Conservation (phyloP, 2,888 invertebrate species). For the Hedychridium roseum region DNA sequence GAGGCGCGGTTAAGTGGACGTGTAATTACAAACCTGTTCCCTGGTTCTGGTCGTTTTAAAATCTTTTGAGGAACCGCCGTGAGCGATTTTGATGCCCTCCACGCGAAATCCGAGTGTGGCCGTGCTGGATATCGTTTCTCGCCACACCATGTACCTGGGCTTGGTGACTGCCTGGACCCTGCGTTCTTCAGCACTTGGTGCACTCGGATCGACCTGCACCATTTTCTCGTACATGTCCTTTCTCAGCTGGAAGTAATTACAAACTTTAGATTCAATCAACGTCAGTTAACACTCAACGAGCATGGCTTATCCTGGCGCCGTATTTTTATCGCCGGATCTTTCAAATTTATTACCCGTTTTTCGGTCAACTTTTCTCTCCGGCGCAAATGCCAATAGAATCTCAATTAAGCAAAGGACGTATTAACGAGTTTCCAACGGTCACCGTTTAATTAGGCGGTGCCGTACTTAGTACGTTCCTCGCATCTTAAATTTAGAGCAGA, state of each 20-base stretch:
- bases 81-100: conserved; percentile 90
- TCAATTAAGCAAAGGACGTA: too few species aligned
- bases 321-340: too few species aligned
- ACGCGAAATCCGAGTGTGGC: conserved; percentile 95
- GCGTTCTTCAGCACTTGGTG: conserved; percentile 91
- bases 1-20: neutral
- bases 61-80: conserved; percentile 92
- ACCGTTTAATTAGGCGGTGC: too few species aligned
- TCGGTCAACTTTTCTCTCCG: too few species aligned
- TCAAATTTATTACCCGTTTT: too few species aligned
- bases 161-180: conserved; percentile 91
- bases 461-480: too few species aligned
- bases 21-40: conserved; percentile 68
- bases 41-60: conserved; percentile 92
- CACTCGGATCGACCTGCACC: conserved; percentile 90
- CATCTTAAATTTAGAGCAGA: too few species aligned
- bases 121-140: conserved; percentile 97
- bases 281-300: too few species aligned
- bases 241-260: conserved; percentile 50
- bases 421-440: too few species aligned
- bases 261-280: too few species aligned
- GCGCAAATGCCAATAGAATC: too few species aligned
- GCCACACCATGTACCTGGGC: conserved; percentile 94
- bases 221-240: conserved; percentile 98
- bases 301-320: too few species aligned